Conservation (phyloP, 2,113 vertebrate species). For the Otocyon megalotis region DNA sequence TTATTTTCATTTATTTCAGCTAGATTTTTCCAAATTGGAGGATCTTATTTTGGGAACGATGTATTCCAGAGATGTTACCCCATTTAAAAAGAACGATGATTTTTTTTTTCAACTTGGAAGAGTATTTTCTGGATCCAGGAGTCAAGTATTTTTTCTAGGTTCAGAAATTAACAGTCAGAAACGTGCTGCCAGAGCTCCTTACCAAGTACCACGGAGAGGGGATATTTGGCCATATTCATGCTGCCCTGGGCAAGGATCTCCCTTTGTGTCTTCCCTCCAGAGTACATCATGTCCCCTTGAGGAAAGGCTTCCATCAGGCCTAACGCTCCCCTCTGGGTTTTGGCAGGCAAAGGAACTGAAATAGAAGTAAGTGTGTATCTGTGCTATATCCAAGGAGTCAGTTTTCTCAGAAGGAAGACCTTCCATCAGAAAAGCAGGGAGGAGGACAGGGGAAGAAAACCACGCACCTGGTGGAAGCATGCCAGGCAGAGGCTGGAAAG, state of each 20-base stretch:
- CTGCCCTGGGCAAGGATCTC: neutral
- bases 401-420: neutral
- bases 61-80: constrained; percentile 81
- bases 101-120: constrained; percentile 26
- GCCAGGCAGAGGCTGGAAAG: neutral
- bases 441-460: too few relatives aligned
- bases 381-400: neutral
- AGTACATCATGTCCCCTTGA: neutral
- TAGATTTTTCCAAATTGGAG: constrained; percentile 83
- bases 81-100: constrained; percentile 71
- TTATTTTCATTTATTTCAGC: constrained; percentile 85
- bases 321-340: neutral
- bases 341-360: neutral
- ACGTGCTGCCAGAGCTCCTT: neutral
- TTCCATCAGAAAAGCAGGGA: neutral
- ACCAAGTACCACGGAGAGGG: accelerated
- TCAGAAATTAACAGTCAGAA: constrained; percentile 3
- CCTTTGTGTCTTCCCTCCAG: neutral
- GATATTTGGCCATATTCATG: accelerated
- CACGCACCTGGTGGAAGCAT: accelerated
- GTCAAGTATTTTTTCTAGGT: constrained; percentile 26
- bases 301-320: neutral
- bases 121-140: constrained; percentile 48
- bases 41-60: constrained; percentile 82
- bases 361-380: neutral